Evolutionary conservation across 2,797 vertebrate species (phyloP), one percentile per base, ranked within the genome.

Genomic region (Aeoliscus strigatus): DNA sequence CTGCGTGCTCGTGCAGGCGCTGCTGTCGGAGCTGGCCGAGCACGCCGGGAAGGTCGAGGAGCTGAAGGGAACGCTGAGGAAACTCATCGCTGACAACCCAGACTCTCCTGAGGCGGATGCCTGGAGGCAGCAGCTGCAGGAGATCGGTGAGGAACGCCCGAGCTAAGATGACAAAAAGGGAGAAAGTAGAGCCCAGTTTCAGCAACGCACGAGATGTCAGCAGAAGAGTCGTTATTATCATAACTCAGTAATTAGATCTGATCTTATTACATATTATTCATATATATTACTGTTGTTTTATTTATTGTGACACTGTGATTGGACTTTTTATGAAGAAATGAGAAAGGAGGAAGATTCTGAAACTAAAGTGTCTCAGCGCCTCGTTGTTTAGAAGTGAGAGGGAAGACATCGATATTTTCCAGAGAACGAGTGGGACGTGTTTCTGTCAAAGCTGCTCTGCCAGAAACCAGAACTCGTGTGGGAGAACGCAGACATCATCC

Each of bases 51-150:
- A 89, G 84, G 90, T 98, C 40, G 91, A 96, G 71, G 91, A 93
- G 60, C 86, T 94, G 45, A 97, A 94, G 71, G 87, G 82, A 65
- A 82, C 84, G 0, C 79, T 99, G 58, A 89, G 88, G 72, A 90
- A 82, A 61, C 86, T 99, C 54, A 84, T 98, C 10, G 75, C 83
- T 46, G 90, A 91, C 59, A 91, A 94, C 28, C 93, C 94, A 0
- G 91, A 93, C 50, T 94, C 94, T 24, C 92, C 93, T 2, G 96
- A 99, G 81, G 90, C 90, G 11, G 88, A 87, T 39, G 85, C 73
- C 45, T 98, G 95, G 95, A 94, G 87, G 72, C 87, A 89, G 65
- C 93, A 93, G 83, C 90, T 96, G 51, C 89, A 91, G 9, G 93
- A 97, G 36, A 89, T 99, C 42, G 91, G 96, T 99, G 84, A 63